phyloP scores from a whole-genome alignment of 2,113 vertebrate genomes.

The Mastomys natalensis region DNA sequence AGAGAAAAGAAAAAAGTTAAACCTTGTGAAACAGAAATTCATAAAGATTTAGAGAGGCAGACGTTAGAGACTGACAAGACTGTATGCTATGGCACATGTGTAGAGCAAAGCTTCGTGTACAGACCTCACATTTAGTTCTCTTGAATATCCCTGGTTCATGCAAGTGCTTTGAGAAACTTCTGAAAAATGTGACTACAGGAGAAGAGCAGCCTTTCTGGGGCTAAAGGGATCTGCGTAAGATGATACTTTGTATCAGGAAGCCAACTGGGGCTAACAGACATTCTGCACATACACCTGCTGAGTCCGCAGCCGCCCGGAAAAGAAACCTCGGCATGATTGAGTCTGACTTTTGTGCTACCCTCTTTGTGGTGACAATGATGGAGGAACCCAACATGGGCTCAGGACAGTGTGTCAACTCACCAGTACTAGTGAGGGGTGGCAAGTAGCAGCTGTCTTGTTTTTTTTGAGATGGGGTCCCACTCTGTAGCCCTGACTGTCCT shows the following conservation, averaged over 20 bases:
- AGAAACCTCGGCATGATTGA: conserved; percentile 90
- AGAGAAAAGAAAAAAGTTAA: conserved; percentile 72
- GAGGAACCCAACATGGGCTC: background rate
- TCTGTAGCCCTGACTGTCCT: background rate
- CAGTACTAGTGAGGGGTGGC: background rate
- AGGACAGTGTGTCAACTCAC: background rate
- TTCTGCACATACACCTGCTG: background rate
- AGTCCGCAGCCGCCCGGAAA: conserved; percentile 86
- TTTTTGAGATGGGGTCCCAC: background rate
- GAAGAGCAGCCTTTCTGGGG: conserved; percentile 97
- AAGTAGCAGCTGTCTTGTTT: background rate
- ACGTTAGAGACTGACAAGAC: conserved; percentile 86
- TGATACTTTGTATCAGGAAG: conserved; percentile 88
- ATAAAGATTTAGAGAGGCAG: conserved; percentile 88
- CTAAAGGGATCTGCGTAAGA: conserved; percentile 98
- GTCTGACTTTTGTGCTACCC: background rate
- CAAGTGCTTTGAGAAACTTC: conserved; percentile 82
- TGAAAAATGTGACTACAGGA: conserved; percentile 89
- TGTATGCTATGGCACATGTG: conserved; percentile 86
- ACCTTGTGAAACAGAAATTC: conserved; percentile 85
- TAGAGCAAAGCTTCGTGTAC: conserved; percentile 83
- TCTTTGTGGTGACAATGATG: too few relatives aligned
- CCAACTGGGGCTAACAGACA: conserved; percentile 89
- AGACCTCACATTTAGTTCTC: conserved; percentile 82
- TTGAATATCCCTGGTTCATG: conserved; percentile 73